phyloP scores from a whole-genome alignment of 2,888 invertebrate species.

The Melanostoma scalare region DNA sequence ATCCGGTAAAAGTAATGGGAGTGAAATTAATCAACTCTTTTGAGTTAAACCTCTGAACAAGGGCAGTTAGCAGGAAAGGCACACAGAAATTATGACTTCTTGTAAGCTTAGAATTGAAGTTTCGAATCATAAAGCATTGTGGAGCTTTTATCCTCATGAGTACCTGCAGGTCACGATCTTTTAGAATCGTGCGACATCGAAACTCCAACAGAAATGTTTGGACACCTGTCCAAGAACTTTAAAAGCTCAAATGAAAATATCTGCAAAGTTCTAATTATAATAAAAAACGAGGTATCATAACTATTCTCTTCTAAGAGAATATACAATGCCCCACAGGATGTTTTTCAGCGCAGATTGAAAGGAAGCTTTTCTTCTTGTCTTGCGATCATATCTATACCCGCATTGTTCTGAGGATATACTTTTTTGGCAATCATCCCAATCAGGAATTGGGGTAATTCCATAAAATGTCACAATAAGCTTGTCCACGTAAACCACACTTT shows the following conservation, averaged over 20 bases:
- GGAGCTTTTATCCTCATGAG: no score
- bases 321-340: not conserved
- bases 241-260: conserved; percentile 3
- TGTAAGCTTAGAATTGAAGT: no score
- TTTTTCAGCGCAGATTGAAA: conserved; percentile 4
- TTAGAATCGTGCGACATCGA: no score
- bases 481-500: not conserved
- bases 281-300: conserved; percentile 47
- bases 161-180: no score
- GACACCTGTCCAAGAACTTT: conserved; percentile 45
- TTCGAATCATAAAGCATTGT: no score
- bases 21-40: conserved; percentile 23
- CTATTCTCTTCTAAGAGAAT: not conserved
- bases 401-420: conserved; percentile 51
- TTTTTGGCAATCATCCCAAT: conserved; percentile 69
- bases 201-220: not conserved
- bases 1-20: conserved; percentile 14
- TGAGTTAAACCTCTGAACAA: not conserved
- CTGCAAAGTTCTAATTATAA: not conserved
- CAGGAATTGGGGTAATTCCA: conserved; percentile 46
- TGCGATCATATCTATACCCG: not conserved
- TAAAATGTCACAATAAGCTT: conserved; percentile 29
- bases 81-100: no score
- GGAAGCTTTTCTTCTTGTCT: conserved; percentile 10
- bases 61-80: no score